Evolutionary conservation across 2,113 vertebrate genomes (phyloP).

Genomic region (Eolophus roseicapilla): DNA sequence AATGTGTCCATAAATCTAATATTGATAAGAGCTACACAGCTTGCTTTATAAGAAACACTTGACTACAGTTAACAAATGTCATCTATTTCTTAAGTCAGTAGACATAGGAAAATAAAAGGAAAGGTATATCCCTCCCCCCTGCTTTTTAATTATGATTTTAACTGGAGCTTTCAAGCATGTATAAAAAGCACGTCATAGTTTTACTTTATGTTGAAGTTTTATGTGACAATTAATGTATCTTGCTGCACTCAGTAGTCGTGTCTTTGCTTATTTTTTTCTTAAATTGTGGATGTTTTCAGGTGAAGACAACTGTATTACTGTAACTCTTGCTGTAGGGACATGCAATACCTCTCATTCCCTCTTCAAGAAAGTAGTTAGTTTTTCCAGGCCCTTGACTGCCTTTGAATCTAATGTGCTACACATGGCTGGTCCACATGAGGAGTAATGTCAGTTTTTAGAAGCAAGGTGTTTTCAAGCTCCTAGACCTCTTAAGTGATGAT

Average conservation of each 20-base stretch:
- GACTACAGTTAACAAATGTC: not conserved
- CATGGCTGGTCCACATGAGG: not conserved
- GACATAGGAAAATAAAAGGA: not conserved
- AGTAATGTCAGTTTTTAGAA: not conserved
- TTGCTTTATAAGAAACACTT: not conserved
- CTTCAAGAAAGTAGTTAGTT: not conserved
- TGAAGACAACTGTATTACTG: not conserved
- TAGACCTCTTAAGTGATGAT: not conserved
- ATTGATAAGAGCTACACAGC: fast-evolving
- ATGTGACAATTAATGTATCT: not conserved
- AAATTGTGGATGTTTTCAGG: not conserved
- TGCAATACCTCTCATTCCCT: not conserved
- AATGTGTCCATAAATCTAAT: not conserved
- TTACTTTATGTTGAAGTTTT: not conserved
- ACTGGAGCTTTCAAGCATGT: not conserved
- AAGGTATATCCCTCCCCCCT: not conserved
- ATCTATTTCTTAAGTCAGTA: not conserved
- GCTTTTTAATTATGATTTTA: not conserved
- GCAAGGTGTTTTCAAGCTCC: not conserved
- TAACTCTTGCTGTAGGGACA: not conserved
- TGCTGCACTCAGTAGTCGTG: not conserved
- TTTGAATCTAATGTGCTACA: not conserved
- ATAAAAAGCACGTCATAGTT: not conserved
- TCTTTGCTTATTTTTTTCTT: not conserved
- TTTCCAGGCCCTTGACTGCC: not conserved